Evolutionary conservation across 2,888 invertebrate species (phyloP), one percentile per base, ranked within the genome.

Genomic region (Caenorhabditis macrosperma): DNA sequence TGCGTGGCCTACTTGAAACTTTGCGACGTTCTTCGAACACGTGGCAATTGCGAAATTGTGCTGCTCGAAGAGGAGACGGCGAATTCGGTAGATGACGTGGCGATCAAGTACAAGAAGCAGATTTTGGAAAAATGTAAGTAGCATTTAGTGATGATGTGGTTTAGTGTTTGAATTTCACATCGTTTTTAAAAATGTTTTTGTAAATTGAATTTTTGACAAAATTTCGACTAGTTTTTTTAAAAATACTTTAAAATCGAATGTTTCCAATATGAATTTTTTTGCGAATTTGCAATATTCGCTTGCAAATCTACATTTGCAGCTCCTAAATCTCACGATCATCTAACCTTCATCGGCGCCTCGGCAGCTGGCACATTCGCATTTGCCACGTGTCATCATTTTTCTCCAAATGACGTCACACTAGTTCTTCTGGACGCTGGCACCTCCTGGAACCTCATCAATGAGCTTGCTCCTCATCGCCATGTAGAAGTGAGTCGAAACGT

Each of bases 321-420:
- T n/a, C n/a, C n/a, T n/a, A n/a, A n/a, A n/a, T n/a, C n/a, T n/a
- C n/a, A n/a, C n/a, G n/a, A n/a, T n/a, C n/a, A n/a, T 1, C 1
- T 28, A 28, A 15, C 24, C 2, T 69, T 84, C 52, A 48, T 84
- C 15, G 85, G 85, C 2, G 84, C 84, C 12, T 85, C 85, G 2
- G 63, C 82, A 1, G 85, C 82, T 7, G 83, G 84, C 15, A 67
- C 79, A 0, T 54, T 85, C 9, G 85, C 82, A 9, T 75, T 66
- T 24, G 82, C 78, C 41, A 78, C 80, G 20, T 55, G 61, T 15
- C 52, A 30, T 17, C 24, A 17, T 7, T 44, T 33, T 28, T 2
- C 20, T 17, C 12, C 7, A n/a, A 10, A 41, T 4, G 12, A 44
- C 2, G 17, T 60, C 1, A 44, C 20, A 22, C 41, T 68, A 9